These are phyloP conservation scores for Kradibia gibbosae DNA, from an alignment of 1,140 invertebrate genomes.

Conservation along the genomic window DNA sequence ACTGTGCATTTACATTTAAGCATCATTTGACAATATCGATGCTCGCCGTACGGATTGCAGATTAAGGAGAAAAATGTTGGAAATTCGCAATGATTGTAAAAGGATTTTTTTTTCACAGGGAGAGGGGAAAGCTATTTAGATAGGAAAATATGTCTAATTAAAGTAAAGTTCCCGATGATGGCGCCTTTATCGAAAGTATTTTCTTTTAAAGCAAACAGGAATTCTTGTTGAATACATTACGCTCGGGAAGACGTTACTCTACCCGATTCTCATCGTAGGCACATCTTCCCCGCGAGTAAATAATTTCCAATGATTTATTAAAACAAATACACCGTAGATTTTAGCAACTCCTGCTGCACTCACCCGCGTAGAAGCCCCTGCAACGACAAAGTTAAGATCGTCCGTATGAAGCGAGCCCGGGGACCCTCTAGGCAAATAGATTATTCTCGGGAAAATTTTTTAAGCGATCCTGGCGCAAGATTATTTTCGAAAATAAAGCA, in stretches of 20 bases:
- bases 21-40: too few relatives aligned
- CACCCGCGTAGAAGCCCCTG: too few relatives aligned
- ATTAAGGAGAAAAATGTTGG: too few relatives aligned
- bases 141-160: neutral
- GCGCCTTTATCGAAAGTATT: slow-evolving; percentile 16
- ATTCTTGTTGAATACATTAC: slow-evolving; percentile 18
- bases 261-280: neutral
- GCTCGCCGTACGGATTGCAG: too few relatives aligned
- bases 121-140: neutral
- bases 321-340: neutral
- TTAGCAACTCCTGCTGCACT: too few relatives aligned
- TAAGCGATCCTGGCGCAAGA: neutral
- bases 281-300: neutral
- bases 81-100: too few relatives aligned
- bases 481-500: slow-evolving; percentile 10
- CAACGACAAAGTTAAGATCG: neutral
- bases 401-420: neutral
- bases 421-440: neutral
- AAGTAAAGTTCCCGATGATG: neutral
- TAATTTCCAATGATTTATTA: slow-evolving; percentile 22
- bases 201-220: slow-evolving; percentile 17
- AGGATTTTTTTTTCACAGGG: too few relatives aligned
- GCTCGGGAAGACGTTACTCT: neutral
- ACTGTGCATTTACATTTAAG: too few relatives aligned
- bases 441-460: neutral